phyloP scores from a whole-genome alignment of 2,113 vertebrate genomes.

The Myotis davidii region DNA sequence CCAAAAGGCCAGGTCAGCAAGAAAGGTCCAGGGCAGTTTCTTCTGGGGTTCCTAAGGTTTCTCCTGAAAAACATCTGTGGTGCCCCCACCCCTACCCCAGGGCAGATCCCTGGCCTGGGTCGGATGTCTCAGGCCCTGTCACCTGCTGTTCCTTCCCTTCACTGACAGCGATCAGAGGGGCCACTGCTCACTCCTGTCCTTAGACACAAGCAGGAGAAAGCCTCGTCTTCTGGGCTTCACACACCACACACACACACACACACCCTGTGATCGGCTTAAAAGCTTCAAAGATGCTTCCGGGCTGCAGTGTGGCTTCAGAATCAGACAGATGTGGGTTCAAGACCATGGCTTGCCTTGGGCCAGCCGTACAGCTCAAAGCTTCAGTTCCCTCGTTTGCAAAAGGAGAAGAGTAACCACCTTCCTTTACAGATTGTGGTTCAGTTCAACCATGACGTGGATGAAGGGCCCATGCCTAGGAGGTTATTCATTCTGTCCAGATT shows the following conservation, averaged over 20 bases:
- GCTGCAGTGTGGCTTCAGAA: neutral
- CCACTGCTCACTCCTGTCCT: neutral
- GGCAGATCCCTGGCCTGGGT: neutral
- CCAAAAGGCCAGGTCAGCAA: neutral
- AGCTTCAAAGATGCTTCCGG: neutral
- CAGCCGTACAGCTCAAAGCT: neutral
- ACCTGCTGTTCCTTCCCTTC: neutral
- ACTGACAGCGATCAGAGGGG: neutral
- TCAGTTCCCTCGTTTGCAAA: slow-evolving; percentile 7
- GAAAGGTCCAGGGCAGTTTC: neutral
- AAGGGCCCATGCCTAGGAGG: neutral
- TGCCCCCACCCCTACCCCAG: neutral
- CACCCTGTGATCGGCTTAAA: neutral
- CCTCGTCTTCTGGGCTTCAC: neutral
- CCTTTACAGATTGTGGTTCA: neutral
- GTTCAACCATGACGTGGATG: neutral
- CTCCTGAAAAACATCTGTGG: neutral
- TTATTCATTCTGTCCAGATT: neutral
- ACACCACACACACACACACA: neutral
- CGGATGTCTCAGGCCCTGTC: neutral
- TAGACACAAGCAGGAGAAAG: slow-evolving; percentile 16
- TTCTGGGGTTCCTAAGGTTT: neutral
- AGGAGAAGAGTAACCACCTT: neutral
- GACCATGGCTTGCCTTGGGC: neutral
- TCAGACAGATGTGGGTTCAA: neutral